Base-by-base conservation (phyloP, 2,113 vertebrate genomes). In the Mesoclemmys tuberculata region DNA sequence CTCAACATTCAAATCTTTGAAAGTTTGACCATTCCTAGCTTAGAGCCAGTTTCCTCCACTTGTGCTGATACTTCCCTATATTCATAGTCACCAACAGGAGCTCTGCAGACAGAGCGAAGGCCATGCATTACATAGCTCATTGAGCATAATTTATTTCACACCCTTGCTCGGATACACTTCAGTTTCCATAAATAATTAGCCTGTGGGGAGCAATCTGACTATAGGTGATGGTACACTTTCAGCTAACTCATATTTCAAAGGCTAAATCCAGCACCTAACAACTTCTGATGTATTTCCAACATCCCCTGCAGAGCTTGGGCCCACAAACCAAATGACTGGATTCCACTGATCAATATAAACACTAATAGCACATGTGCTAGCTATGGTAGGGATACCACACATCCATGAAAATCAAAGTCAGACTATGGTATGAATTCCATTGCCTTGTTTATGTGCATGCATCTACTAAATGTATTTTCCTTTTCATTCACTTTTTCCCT, bases 251-350 rank as follows among this genome's bases (percentile, higher is more conserved):
- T 11, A 48, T 10, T 89, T 9, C 44, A 90, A 77, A 35, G 5
- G 38, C 64, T 85, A 55, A 29, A 52, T 49, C 64, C 2, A 85
- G 61, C 0, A 2, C 11, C 56, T 5, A 74, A 16, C 80, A 93
- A 86, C 0, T 0, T 0, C 1, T 84, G 7, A 9, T 82, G 75
- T 71, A 3, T 48, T 82, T 92, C 71, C 2, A 0, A 22, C 22
- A 56, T 92, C 78, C 77, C 29, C 71, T 90, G 64, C n/a, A 58
- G 8, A 29, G 71, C 91, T 38, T 79, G 91, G 35, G 49, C 29
- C n/a, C 2, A 35, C 58, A 55, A 79, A 74, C 7, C 38, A 84
- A 84, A 61, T 19, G 64, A 71, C n/a, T 38, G n/a, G 52, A 71
- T 6, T 6, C 19, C 5, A 84, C 74, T 18, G 79, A 87, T 51